Conservation (phyloP, 2,797 vertebrate genomes). For the Pangasius djambal region DNA sequence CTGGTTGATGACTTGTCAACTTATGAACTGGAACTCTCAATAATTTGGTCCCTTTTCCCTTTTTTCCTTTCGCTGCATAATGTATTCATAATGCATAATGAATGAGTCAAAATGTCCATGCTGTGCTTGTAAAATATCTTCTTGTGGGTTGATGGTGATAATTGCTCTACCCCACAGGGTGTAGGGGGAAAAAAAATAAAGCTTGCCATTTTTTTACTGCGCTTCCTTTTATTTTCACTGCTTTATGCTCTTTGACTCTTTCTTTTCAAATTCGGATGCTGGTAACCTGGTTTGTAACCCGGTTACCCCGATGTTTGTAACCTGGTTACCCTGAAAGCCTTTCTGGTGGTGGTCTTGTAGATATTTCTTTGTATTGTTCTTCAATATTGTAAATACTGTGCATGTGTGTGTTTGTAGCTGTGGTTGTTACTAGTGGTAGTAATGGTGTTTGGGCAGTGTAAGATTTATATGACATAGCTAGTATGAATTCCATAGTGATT, state of each 20-base stretch:
- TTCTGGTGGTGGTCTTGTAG: background rate
- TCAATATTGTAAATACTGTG: background rate
- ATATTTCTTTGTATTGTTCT: background rate
- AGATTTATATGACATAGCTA: no score
- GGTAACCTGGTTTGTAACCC: background rate
- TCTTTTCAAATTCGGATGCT: background rate
- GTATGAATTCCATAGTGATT: background rate
- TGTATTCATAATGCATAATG: conserved; percentile 50
- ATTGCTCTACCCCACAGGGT: conserved; percentile 25
- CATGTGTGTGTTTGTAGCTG: background rate
- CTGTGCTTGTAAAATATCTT: conserved; percentile 65
- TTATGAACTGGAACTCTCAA: background rate
- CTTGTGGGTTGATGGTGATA: conserved; percentile 26
- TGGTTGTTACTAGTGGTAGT: background rate
- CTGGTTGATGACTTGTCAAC: background rate
- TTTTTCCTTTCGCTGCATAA: conserved; percentile 42
- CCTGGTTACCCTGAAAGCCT: background rate
- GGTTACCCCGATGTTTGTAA: background rate
- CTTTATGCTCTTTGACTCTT: background rate
- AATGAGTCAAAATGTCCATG: conserved; percentile 82
- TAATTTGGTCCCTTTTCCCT: background rate
- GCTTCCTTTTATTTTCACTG: background rate
- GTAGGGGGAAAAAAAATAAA: background rate
- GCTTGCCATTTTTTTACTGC: background rate
- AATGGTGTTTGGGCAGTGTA: background rate